These are phyloP conservation scores for Chromoteleia sp. DNA, from an alignment of 2,888 invertebrate species.

Conservation along the genomic window DNA sequence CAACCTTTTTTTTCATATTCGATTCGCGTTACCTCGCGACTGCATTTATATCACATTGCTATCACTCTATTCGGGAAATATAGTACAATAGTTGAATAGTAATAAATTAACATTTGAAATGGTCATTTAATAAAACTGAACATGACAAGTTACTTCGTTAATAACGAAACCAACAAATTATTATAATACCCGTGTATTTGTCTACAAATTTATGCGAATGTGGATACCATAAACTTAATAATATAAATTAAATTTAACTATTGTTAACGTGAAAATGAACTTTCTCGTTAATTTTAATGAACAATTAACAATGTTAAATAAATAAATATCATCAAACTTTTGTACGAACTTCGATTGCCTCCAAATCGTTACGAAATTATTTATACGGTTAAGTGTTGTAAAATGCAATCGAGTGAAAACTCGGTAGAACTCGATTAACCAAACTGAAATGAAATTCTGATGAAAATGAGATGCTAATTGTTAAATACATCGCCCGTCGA, in stretches of 20 bases:
- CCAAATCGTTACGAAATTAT: neutral
- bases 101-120: no score
- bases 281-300: neutral
- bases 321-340: neutral
- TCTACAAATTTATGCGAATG: no score
- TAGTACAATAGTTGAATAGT: neutral
- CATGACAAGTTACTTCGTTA: no score
- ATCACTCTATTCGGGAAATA: neutral
- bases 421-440: conserved; percentile 13
- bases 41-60: conserved; percentile 9
- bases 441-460: conserved; percentile 25
- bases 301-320: neutral
- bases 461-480: conserved; percentile 31
- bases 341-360: neutral
- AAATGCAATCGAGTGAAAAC: conserved; percentile 18
- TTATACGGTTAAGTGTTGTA: neutral
- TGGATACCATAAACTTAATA: no score
- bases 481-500: neutral
- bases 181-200: no score
- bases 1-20: conserved; percentile 12
- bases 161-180: no score
- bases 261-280: no score
- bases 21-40: neutral
- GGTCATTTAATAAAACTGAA: no score
- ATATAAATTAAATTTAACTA: no score